Evolutionary conservation across 2,888 invertebrate genomes (phyloP).

Genomic region (Charanyca ferruginea): DNA sequence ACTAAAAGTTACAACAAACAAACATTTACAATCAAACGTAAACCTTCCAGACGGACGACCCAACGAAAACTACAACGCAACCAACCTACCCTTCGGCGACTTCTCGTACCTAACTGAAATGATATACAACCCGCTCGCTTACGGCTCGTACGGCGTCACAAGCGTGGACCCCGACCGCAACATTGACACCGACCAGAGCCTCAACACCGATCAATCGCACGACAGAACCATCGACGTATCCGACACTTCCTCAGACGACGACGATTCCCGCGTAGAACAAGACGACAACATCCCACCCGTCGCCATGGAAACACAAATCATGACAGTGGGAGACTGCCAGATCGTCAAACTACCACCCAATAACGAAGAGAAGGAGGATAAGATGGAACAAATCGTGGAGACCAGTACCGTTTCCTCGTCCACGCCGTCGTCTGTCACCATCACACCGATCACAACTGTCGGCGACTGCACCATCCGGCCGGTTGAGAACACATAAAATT

Average conservation of each 20-base stretch:
- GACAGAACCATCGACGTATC: slow-evolving; percentile 87
- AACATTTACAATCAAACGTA: background rate
- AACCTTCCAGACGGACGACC: slow-evolving; percentile 83
- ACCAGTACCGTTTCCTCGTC: slow-evolving; percentile 71
- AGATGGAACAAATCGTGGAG: slow-evolving; percentile 72
- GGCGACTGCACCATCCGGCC: slow-evolving; percentile 89
- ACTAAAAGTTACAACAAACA: background rate
- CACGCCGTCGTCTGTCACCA: slow-evolving; percentile 84
- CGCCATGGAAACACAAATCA: slow-evolving; percentile 84
- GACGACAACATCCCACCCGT: slow-evolving; percentile 82
- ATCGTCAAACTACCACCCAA: slow-evolving; percentile 86
- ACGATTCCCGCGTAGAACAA: slow-evolving; percentile 79
- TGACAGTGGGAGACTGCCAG: slow-evolving; percentile 90
- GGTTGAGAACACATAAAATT: slow-evolving; percentile 84
- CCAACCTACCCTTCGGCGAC: slow-evolving; percentile 90
- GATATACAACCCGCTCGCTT: slow-evolving; percentile 87
- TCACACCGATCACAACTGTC: slow-evolving; percentile 87
- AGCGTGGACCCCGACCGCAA: slow-evolving; percentile 82
- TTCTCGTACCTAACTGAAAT: slow-evolving; percentile 90
- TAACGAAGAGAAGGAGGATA: slow-evolving; percentile 79
- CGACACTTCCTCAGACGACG: slow-evolving; percentile 84
- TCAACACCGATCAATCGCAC: slow-evolving; percentile 74
- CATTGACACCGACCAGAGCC: slow-evolving; percentile 77
- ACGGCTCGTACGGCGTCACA: slow-evolving; percentile 78
- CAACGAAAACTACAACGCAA: slow-evolving; percentile 90